A percentile compares a stretch with the other conserved stretches of the same genome.
Evolutionary conservation across 2,888 invertebrate genomes (phyloP).

Genomic region (Drosophila cognata): DNA sequence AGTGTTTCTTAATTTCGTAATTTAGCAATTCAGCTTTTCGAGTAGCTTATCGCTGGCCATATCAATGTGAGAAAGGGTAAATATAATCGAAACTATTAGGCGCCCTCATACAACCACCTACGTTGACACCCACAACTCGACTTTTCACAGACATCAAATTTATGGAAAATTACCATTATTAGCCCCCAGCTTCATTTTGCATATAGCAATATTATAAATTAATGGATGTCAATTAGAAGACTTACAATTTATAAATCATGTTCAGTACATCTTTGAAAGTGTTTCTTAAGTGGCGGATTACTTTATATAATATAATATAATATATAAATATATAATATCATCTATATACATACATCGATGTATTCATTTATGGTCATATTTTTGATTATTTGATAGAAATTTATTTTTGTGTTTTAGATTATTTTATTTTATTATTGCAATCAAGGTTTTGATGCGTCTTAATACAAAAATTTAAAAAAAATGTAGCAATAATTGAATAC

Average conservation of each 20-base stretch:
- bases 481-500: too few species aligned
- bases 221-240: background rate
- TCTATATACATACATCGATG: too few species aligned
- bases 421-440: background rate
- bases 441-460: background rate
- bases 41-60: background rate
- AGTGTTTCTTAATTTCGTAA: conserved; percentile 28
- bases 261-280: background rate
- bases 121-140: background rate
- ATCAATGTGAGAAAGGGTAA: background rate
- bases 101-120: background rate
- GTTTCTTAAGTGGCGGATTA: background rate
- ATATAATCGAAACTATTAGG: background rate
- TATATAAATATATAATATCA: too few species aligned
- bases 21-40: conserved; percentile 9
- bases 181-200: background rate
- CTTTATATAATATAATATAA: background rate
- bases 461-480: accelerated
- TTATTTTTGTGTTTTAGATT: background rate
- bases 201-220: background rate
- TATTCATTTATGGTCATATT: too few species aligned
- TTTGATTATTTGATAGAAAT: background rate
- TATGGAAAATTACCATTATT: background rate
- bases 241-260: background rate
- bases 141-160: background rate